Evolutionary conservation across 2,113 vertebrate genomes (phyloP).

Genomic region (Pelecanus crispus): DNA sequence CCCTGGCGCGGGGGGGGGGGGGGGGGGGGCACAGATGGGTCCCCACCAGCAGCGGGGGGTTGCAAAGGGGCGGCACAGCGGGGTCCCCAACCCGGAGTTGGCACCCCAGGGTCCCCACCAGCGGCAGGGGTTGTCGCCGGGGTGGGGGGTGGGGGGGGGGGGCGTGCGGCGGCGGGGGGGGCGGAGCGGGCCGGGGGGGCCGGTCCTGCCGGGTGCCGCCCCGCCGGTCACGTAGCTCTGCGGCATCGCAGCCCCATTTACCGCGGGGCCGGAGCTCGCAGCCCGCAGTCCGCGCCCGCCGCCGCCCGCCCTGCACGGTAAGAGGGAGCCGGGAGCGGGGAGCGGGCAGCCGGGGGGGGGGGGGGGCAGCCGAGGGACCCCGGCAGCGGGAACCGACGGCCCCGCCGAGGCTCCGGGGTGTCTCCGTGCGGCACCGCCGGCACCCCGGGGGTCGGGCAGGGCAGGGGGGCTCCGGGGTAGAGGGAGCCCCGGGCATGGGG

Average conservation of each 20-base stretch:
- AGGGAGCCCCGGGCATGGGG: not conserved
- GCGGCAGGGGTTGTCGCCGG: no score
- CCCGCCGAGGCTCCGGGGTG: not conserved
- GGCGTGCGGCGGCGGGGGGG: not conserved
- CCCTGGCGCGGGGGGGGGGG: not conserved
- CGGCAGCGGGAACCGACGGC: not conserved
- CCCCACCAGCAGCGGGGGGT: not conserved
- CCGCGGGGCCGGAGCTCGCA: not conserved
- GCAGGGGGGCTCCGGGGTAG: not conserved
- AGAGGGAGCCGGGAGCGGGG: not conserved
- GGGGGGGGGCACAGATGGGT: not conserved
- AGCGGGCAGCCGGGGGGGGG: no score
- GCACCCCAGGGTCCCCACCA: not conserved
- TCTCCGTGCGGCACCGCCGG: not conserved
- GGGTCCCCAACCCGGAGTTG: not conserved
- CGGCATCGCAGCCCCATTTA: constrained; percentile 31
- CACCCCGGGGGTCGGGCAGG: not conserved
- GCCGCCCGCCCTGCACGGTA: not conserved
- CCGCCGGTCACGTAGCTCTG: not conserved
- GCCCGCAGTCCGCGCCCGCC: not conserved
- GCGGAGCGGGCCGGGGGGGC: not conserved
- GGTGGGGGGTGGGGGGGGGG: not conserved
- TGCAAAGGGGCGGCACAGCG: not conserved
- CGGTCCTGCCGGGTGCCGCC: not conserved
- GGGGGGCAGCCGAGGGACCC: not conserved